Evolutionary conservation across 2,113 vertebrate genomes (phyloP).

Genomic region (Morone saxatilis): DNA sequence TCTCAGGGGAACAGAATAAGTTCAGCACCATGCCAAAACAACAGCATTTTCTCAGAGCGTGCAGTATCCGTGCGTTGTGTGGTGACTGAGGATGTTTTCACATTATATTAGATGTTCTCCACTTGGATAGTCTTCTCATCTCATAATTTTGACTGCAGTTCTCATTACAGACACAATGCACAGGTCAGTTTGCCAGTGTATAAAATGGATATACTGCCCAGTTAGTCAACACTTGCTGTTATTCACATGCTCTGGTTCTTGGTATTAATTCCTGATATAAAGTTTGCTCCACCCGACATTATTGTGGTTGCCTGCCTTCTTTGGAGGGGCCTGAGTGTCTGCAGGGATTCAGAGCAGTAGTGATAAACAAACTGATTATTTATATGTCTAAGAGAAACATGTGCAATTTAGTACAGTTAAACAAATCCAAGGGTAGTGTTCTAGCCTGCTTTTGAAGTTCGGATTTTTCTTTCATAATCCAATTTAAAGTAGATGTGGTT

Average conservation of each 20-base stretch:
- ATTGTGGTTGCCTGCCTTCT: not conserved
- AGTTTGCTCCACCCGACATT: not conserved
- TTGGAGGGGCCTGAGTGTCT: not conserved
- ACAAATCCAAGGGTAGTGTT: slow-evolving; percentile 6
- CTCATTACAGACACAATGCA: not conserved
- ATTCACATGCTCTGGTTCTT: not conserved
- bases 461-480: not conserved
- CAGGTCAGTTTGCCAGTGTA: slow-evolving; percentile 2
- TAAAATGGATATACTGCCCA: not conserved
- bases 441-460: not conserved
- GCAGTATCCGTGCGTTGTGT: not conserved
- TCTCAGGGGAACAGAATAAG: slow-evolving; percentile 21
- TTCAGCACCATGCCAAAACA: slow-evolving; percentile 10
- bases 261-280: not conserved
- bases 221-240: not conserved
- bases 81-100: not conserved
- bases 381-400: not conserved
- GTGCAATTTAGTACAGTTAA: slow-evolving; percentile 17
- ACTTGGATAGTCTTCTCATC: not conserved
- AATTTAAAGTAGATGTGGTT: not conserved
- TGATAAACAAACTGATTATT: slow-evolving; percentile 7
- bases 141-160: slow-evolving; percentile 6
- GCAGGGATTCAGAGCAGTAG: not conserved
- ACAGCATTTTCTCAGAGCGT: not conserved
- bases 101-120: not conserved